Conservation (phyloP, 2,797 vertebrate genomes). For the Rhincodon typus region DNA sequence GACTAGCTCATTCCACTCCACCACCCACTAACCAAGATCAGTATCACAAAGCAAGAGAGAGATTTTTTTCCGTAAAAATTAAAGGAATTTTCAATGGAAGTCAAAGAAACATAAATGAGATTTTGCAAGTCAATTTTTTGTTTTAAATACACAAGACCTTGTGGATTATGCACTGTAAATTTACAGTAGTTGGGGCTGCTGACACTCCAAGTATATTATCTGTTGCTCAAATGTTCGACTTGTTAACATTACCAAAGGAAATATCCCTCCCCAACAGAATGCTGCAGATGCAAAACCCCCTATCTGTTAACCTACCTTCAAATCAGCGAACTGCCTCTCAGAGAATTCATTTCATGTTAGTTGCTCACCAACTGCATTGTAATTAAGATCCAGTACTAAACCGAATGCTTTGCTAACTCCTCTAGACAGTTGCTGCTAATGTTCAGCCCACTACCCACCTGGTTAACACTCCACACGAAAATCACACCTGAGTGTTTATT, state of each 20-base stretch:
- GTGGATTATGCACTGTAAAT: not conserved
- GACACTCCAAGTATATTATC: not conserved
- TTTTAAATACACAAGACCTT: too few relatives aligned
- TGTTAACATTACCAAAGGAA: not conserved
- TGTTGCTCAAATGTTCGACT: not conserved
- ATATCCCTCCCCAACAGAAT: not conserved
- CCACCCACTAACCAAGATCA: not conserved
- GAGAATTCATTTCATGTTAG: not conserved
- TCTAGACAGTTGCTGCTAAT: not conserved
- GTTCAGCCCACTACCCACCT: not conserved
- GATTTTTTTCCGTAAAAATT: not conserved
- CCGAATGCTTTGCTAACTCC: not conserved
- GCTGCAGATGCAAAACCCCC: not conserved
- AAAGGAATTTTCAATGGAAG: not conserved
- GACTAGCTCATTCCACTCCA: not conserved
- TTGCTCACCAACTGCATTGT: not conserved
- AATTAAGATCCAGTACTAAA: not conserved
- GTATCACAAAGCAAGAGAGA: not conserved
- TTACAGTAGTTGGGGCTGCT: not conserved
- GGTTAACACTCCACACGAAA: not conserved
- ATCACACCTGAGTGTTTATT: not conserved
- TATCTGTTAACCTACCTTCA: not conserved
- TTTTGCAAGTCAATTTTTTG: not conserved
- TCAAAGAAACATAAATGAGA: not conserved
- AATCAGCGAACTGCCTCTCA: not conserved